Evolutionary conservation across 2,113 vertebrate species (phyloP).

Genomic region (Pseudonaja textilis): DNA sequence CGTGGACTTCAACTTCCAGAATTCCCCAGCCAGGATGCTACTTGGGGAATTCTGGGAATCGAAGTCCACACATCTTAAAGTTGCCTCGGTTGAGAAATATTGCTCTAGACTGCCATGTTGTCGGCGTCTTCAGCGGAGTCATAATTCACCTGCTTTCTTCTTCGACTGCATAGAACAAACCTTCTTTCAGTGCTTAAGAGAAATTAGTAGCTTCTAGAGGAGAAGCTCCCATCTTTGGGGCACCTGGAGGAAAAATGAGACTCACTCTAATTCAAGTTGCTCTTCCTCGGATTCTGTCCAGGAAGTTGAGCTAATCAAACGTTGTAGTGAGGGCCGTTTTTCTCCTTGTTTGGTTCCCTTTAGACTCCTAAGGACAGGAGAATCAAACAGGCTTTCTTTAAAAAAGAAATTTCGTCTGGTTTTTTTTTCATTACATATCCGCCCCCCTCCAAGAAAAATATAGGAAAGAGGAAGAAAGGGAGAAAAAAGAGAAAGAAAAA

Average conservation of each 20-base stretch:
- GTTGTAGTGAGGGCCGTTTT: constrained; percentile 82
- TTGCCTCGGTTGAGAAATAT: not conserved
- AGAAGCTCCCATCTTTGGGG: not conserved
- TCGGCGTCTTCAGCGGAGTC: not conserved
- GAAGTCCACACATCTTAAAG: not conserved
- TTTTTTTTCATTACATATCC: too few species aligned
- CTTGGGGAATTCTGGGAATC: not conserved
- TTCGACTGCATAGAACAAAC: not conserved
- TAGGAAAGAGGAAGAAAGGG: not conserved
- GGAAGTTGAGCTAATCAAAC: constrained; percentile 85
- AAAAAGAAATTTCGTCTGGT: not conserved
- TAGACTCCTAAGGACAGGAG: constrained; percentile 64
- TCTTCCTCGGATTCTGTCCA: constrained; percentile 83
- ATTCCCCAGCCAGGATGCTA: too few species aligned
- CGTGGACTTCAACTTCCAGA: not conserved
- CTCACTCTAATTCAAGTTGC: constrained; percentile 80
- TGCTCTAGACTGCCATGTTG: not conserved
- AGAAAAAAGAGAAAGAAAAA: too few species aligned
- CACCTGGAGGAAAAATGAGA: constrained; percentile 10
- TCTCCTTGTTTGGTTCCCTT: constrained; percentile 75
- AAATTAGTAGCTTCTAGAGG: too few species aligned
- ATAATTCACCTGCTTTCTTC: not conserved
- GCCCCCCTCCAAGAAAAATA: not conserved
- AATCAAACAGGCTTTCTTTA: not conserved
- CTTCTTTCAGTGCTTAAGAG: not conserved